A percentile compares a stretch with the other conserved stretches of the same genome.
phyloP scores from a whole-genome alignment of 2,888 invertebrate species.

The Cryptops parisi region DNA sequence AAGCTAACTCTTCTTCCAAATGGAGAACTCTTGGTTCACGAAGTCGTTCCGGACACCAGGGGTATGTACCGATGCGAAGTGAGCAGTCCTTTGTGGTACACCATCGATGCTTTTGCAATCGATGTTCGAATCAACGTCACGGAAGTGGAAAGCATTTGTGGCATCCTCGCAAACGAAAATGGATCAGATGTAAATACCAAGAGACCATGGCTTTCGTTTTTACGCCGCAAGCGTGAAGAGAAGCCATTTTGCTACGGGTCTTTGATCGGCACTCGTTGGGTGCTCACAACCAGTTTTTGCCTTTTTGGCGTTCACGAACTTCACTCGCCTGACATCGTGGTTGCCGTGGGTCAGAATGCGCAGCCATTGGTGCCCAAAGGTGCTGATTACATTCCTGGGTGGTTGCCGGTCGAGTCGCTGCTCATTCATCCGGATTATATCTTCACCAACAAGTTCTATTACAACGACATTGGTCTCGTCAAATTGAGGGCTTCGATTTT shows the following conservation, averaged over 20 bases:
- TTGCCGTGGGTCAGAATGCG: neutral
- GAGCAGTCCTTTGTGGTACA: neutral
- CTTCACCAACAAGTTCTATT: neutral
- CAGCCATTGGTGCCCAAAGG: neutral
- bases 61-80: neutral
- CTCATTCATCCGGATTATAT: neutral
- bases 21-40: neutral
- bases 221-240: neutral
- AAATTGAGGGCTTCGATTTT: neutral
- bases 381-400: neutral
- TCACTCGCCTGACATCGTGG: neutral
- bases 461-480: neutral
- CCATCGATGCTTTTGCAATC: neutral
- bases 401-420: neutral
- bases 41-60: neutral
- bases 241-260: neutral
- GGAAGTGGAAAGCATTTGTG: neutral
- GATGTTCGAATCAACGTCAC: neutral
- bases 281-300: neutral
- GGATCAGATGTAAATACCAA: too few species aligned
- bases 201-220: neutral
- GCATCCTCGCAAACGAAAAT: neutral
- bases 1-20: neutral
- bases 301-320: neutral
- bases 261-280: neutral